Percentiles rank a stretch among this genome's conserved stretches.
These are phyloP conservation scores for Chloebia gouldiae DNA, from an alignment of 2,113 vertebrate genomes.

Conservation along the genomic window DNA sequence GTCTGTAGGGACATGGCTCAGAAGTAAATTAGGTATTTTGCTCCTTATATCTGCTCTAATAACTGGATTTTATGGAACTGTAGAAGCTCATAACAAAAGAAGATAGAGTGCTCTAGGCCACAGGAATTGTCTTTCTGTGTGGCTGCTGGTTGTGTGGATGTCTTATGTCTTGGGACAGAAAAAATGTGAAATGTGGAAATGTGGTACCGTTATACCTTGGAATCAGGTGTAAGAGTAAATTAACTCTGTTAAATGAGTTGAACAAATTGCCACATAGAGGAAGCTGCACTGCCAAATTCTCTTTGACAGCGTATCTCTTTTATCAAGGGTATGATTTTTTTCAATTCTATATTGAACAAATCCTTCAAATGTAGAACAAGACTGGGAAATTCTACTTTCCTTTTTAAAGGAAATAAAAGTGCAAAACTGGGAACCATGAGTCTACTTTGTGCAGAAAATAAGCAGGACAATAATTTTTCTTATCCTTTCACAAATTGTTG, in stretches of 20 bases:
- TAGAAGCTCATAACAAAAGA: not conserved
- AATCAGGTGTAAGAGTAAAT: not conserved
- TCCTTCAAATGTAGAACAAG: not conserved
- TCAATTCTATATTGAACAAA: not conserved
- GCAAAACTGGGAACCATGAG: not conserved
- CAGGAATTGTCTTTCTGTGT: not conserved
- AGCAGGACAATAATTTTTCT: not conserved
- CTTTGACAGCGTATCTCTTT: not conserved
- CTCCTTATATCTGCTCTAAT: not conserved
- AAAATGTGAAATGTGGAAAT: not conserved
- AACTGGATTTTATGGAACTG: not conserved
- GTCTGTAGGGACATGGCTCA: not conserved
- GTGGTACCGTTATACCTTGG: not conserved
- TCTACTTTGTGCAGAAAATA: not conserved
- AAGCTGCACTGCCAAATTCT: not conserved
- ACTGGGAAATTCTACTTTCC: fast-evolving
- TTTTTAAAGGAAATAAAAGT: not conserved
- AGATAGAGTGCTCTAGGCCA: not conserved
- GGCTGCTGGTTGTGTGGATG: not conserved
- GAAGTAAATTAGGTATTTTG: not conserved
- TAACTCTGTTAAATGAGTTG: not conserved
- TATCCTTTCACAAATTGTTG: not conserved
- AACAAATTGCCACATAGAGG: not conserved
- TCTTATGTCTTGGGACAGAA: not conserved
- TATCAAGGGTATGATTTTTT: not conserved